A percentile compares a stretch with the other conserved stretches of the same genome.
Conservation (phyloP, 2,113 vertebrate genomes). For the Cygnus buccinator region DNA sequence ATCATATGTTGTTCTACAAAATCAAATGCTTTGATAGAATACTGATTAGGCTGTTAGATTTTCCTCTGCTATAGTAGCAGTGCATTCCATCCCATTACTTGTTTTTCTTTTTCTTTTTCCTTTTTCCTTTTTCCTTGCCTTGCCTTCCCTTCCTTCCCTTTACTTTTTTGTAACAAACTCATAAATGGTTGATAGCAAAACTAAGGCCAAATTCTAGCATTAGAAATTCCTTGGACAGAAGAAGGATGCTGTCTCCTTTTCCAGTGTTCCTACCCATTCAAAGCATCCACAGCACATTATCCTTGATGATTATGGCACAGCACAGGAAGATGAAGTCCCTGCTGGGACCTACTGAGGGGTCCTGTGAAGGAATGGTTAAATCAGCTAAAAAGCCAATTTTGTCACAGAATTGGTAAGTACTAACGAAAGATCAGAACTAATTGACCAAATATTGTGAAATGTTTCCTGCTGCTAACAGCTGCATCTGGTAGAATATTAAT, state of each 20-base stretch:
- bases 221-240: neutral
- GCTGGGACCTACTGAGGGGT: neutral
- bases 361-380: neutral
- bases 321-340: neutral
- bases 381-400: neutral
- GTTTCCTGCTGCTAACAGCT: neutral
- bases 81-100: neutral
- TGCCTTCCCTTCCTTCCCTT: too few species aligned
- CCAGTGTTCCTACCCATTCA: neutral
- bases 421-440: neutral
- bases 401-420: neutral
- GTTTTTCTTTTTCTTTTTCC: neutral
- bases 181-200: neutral
- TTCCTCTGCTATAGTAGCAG: neutral
- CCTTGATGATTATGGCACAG: neutral
- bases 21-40: neutral
- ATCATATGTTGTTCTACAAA: neutral
- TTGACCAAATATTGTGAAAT: neutral
- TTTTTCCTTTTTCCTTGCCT: too few species aligned
- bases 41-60: neutral
- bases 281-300: neutral
- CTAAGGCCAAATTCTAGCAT: neutral
- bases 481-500: neutral
- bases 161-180: neutral
- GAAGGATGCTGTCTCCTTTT: neutral